A percentile compares a stretch with the other conserved stretches of the same genome.
Conservation (phyloP, 1,140 invertebrate species). For the Lethrus apterus region DNA sequence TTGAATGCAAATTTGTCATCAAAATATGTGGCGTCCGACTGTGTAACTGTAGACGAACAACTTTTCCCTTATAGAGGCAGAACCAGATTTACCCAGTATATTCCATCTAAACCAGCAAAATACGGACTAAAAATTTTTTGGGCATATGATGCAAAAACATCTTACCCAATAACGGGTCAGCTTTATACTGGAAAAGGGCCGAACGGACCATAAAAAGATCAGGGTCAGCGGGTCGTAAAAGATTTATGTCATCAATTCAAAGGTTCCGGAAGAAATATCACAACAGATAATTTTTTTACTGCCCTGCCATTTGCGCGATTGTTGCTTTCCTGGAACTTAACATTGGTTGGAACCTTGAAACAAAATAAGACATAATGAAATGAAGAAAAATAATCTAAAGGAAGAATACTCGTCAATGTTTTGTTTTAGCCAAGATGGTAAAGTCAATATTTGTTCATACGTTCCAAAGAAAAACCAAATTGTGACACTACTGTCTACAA, state of each 20-base stretch:
- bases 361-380: slow-evolving; percentile 34
- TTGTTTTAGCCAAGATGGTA: slow-evolving; percentile 5
- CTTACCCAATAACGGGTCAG: slow-evolving; percentile 22
- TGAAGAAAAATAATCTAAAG: slow-evolving; percentile 26
- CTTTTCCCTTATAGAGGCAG: slow-evolving; percentile 35
- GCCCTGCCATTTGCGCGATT: slow-evolving; percentile 26
- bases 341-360: slow-evolving; percentile 34
- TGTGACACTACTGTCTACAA: slow-evolving; percentile 33
- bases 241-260: slow-evolving; percentile 10
- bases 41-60: slow-evolving; percentile 26
- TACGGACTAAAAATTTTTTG: slow-evolving; percentile 44
- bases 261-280: slow-evolving; percentile 30
- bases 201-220: slow-evolving; percentile 6
- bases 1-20: slow-evolving; percentile 24
- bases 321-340: slow-evolving; percentile 30
- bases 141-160: slow-evolving; percentile 28
- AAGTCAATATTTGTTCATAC: slow-evolving; percentile 27
- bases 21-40: slow-evolving; percentile 20
- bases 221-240: slow-evolving; percentile 13
- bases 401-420: slow-evolving; percentile 4
- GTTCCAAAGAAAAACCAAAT: slow-evolving; percentile 32
- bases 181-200: slow-evolving; percentile 23
- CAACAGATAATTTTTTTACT: slow-evolving; percentile 32
- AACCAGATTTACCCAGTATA: slow-evolving; percentile 36
- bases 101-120: slow-evolving; percentile 40